Evolutionary conservation across 2,888 invertebrate genomes (phyloP).

Genomic region (Oegoconia quadripuncta): DNA sequence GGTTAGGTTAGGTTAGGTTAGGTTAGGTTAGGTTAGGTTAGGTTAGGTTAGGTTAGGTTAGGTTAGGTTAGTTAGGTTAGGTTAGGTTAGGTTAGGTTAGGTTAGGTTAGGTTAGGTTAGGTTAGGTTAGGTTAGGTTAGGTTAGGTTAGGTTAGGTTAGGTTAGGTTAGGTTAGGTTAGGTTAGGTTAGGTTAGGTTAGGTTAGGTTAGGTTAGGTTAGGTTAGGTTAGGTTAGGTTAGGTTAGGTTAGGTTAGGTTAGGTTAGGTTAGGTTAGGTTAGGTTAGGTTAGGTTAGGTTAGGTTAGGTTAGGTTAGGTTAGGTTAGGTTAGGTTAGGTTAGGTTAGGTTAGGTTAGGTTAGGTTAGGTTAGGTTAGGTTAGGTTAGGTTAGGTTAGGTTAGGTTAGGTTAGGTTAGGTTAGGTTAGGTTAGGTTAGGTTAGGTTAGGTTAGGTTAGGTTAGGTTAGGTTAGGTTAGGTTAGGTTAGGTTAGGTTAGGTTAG

Average conservation of each 20-base stretch:
- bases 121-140: conserved; percentile 24
- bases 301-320: conserved; percentile 16
- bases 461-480: conserved; percentile 20
- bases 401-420: conserved; percentile 20
- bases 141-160: conserved; percentile 25
- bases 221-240: conserved; percentile 14
- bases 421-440: conserved; percentile 16
- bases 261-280: conserved; percentile 14
- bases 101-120: conserved; percentile 22
- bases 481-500: conserved; percentile 16
- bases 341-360: conserved; percentile 22
- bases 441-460: conserved; percentile 16
- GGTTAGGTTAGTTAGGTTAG: conserved; percentile 22
- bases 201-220: conserved; percentile 15
- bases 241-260: conserved; percentile 15
- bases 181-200: conserved; percentile 19
- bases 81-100: conserved; percentile 22
- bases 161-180: conserved; percentile 24
- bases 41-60: conserved; percentile 23
- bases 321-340: conserved; percentile 20
- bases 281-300: conserved; percentile 12
- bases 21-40: conserved; percentile 21
- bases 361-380: conserved; percentile 24
- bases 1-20: conserved; percentile 22
- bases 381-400: conserved; percentile 20